A percentile compares a stretch with the other conserved stretches of the same genome.
phyloP scores from a whole-genome alignment of 1,140 invertebrate species.

The Eriosoma lanigerum region DNA sequence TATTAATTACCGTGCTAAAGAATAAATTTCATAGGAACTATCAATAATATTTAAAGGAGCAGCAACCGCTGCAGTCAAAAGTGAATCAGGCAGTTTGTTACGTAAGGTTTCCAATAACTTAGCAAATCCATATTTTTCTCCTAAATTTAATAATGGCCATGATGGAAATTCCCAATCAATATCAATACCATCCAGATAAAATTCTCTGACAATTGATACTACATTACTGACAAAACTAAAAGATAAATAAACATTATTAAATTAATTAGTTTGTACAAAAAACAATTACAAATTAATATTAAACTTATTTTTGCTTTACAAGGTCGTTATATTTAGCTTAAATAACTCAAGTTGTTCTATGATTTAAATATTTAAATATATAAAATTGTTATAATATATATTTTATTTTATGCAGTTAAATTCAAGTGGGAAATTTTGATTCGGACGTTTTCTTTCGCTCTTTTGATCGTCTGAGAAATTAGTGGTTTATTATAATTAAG shows the following conservation, averaged over 20 bases:
- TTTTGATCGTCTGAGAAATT: too few species aligned
- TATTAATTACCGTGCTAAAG: slow-evolving; percentile 67
- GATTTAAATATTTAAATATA: too few species aligned
- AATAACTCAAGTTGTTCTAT: too few species aligned
- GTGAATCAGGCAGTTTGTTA: slow-evolving; percentile 59
- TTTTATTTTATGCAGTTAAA: too few species aligned
- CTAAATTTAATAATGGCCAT: slow-evolving; percentile 59
- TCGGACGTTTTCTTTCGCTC: too few species aligned
- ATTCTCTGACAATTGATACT: slow-evolving; percentile 64
- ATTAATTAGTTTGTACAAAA: background rate
- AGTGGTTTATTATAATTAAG: too few species aligned
- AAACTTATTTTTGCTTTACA: too few species aligned
- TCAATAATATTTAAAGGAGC: slow-evolving; percentile 73
- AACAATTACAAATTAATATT: too few species aligned
- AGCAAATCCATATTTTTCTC: slow-evolving; percentile 68
- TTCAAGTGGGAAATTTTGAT: too few species aligned
- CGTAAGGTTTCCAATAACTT: slow-evolving; percentile 70
- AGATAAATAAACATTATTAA: slow-evolving; percentile 25
- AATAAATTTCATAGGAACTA: slow-evolving; percentile 72
- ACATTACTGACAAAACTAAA: slow-evolving; percentile 70
- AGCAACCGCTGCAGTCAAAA: slow-evolving; percentile 70
- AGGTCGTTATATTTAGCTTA: too few species aligned
- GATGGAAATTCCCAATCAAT: slow-evolving; percentile 87
- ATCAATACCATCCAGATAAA: slow-evolving; percentile 77
- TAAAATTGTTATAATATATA: too few species aligned